Evolutionary conservation across 2,888 invertebrate species (phyloP).

Genomic region (Cataglyphis albicans): DNA sequence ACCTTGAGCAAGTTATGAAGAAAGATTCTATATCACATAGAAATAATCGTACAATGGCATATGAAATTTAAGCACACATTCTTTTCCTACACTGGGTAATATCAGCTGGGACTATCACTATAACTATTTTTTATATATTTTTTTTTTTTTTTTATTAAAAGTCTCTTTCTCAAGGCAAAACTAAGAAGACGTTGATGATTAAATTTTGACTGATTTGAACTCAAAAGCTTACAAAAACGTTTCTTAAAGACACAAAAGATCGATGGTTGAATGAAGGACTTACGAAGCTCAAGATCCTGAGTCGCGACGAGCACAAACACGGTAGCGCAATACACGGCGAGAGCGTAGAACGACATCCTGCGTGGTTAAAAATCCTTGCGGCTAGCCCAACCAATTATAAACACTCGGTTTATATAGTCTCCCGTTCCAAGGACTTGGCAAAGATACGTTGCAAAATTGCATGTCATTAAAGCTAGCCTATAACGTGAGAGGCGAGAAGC

Average conservation of each 20-base stretch:
- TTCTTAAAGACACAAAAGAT: not conserved
- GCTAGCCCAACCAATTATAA: constrained; percentile 81
- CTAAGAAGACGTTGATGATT: not conserved
- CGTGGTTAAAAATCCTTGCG: constrained; percentile 79
- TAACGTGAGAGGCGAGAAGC: constrained; percentile 79
- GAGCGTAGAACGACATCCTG: constrained; percentile 76
- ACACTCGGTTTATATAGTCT: constrained; percentile 85
- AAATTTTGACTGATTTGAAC: not conserved
- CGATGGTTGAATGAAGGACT: constrained; percentile 51
- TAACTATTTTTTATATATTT: not conserved
- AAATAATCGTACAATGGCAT: not conserved
- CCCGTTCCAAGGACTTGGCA: constrained; percentile 83
- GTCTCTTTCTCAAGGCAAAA: not conserved
- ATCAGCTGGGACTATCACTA: not conserved
- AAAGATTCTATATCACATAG: not conserved
- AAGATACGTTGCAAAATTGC: constrained; percentile 84
- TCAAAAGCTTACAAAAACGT: not conserved
- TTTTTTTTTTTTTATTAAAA: not conserved
- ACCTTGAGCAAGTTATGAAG: not conserved
- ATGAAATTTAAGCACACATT: not conserved
- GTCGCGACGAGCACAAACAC: constrained; percentile 62
- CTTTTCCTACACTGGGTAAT: not conserved
- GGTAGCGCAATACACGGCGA: constrained; percentile 57
- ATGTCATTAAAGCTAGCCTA: constrained; percentile 82
- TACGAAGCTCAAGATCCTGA: constrained; percentile 68